Evolutionary conservation across 64 coral and sea anemone genomes (phyloP), one percentile per base, ranked within the genome.

Genomic region (Catalaphyllia jardinei): DNA sequence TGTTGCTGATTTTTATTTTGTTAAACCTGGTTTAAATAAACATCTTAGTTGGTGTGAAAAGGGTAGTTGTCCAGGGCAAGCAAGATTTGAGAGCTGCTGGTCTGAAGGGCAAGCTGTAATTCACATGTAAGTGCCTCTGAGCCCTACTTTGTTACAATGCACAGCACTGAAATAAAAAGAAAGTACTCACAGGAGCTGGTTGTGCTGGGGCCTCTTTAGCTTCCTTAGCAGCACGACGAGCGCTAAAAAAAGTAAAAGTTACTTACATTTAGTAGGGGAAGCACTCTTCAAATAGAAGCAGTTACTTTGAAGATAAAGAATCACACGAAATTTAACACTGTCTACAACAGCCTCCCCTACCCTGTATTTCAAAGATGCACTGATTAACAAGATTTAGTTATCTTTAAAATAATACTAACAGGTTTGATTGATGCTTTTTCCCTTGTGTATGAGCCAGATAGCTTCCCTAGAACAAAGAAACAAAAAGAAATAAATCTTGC

Each of bases 361-460:
- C 54, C 54, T 14, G 54, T 57, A 57, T 14, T 46, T 57, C 3
- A 57, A 15, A 54, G 8, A 57, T 57, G 10, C 15, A 57, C 54
- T 57, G 11, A 57, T 14, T 57, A 16, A 57, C 54, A 57, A 57
- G 54, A 57, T 35, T 35, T 2, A 57, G 15, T 57, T 16, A 57
- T 57, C 8, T 57, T 57, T 1, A 57, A 15, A 10, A 57, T 57
- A 16, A 57, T 57, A 87, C 96, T 90, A 91, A 98, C 96, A 98
- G 72, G 59, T 98, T 98, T 76, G 93, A 92, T 71, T 98, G 96
- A 78, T 98, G 96, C 61, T 98, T 98, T 54, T 98, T 98, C 15
- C 96, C 96, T 88, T 98, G 96, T n/a, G 96, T 98, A 49, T 98
- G 96, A n/a, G 96, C 96, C 62, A 98, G 61, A 51, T 98, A 98